Conservation (phyloP, 2,888 invertebrate genomes). For the Lasiommata megera region DNA sequence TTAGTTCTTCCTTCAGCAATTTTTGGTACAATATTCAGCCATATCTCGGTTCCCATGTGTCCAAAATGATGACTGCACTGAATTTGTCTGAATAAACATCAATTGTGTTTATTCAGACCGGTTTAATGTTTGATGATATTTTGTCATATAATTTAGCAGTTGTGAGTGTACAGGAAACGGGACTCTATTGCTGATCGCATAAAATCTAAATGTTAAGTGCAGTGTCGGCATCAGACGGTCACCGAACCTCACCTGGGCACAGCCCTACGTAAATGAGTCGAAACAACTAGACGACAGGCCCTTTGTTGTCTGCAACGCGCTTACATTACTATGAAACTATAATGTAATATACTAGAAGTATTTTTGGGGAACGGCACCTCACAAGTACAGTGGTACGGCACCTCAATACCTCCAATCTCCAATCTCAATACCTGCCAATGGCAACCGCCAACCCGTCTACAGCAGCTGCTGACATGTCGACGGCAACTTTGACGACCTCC, state of each 20-base stretch:
- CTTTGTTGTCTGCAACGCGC: constrained; percentile 38
- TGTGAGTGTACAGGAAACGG: background rate
- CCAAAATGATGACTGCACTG: no score
- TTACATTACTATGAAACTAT: constrained; percentile 15
- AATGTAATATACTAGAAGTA: constrained; percentile 12
- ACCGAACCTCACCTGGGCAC: constrained; percentile 36
- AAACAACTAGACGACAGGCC: constrained; percentile 33
- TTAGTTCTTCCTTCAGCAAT: no score
- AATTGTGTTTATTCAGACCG: background rate
- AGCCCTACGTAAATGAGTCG: constrained; percentile 31
- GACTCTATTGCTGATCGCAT: background rate
- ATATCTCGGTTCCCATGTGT: no score
- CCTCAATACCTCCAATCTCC: no score
- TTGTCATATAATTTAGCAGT: background rate
- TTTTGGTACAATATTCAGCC: no score
- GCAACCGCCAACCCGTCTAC: no score
- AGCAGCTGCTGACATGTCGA: no score
- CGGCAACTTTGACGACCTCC: no score
- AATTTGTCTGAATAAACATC: background rate
- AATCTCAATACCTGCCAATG: no score
- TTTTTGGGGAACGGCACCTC: no score
- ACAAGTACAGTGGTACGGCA: no score
- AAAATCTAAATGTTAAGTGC: background rate
- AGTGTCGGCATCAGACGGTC: constrained; percentile 36
- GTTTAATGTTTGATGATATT: background rate